A percentile compares a stretch with the other conserved stretches of the same genome.
phyloP scores from a whole-genome alignment of 1,140 invertebrate genomes.

The Eumaeus atala region DNA sequence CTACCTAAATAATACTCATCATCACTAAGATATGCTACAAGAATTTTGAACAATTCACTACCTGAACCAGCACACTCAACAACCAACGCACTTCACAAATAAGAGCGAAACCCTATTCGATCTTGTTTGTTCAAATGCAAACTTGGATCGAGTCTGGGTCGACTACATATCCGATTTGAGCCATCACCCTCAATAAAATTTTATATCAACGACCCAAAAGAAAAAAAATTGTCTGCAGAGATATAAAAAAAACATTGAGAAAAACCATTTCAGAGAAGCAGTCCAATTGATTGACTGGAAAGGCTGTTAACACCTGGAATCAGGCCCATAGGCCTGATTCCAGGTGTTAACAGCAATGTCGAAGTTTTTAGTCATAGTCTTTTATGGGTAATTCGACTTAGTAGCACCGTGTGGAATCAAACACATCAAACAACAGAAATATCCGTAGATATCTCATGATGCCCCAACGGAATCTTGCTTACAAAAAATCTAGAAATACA shows the following conservation, averaged over 20 bases:
- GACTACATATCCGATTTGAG: constrained; percentile 10
- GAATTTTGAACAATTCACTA: background rate
- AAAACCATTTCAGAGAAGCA: constrained; percentile 10
- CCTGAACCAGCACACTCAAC: background rate
- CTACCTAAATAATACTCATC: background rate
- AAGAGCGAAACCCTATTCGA: constrained; percentile 13
- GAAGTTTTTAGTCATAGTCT: constrained; percentile 3
- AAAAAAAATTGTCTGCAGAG: background rate
- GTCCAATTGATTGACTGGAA: constrained; percentile 2
- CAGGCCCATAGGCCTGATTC: background rate
- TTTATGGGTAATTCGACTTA: constrained; percentile 7
- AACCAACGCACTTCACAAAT: constrained; percentile 11
- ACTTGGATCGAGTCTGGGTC: constrained; percentile 1
- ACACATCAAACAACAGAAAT: constrained; percentile 11
- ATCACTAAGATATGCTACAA: background rate
- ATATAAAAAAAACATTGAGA: constrained; percentile 8
- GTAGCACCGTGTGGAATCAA: background rate
- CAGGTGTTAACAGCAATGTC: constrained; percentile 3
- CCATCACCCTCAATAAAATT: constrained; percentile 7
- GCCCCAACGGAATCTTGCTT: background rate
- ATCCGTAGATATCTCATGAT: constrained; percentile 4
- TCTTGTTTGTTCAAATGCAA: constrained; percentile 6
- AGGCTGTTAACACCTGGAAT: too few relatives aligned
- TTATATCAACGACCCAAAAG: constrained; percentile 11
- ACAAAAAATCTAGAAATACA: background rate